phyloP scores from a whole-genome alignment of 1,140 invertebrate species.

The Bombus confusus region DNA sequence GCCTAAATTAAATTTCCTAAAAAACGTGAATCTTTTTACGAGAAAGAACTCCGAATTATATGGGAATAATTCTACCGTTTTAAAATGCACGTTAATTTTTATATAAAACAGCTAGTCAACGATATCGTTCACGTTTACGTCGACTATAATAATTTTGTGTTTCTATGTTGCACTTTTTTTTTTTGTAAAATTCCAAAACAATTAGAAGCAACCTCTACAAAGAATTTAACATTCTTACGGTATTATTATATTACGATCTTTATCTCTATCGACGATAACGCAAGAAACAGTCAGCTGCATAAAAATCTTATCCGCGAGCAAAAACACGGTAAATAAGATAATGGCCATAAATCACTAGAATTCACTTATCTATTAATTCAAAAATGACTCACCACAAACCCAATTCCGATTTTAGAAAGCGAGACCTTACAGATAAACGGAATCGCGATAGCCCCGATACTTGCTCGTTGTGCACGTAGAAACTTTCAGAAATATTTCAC shows the following conservation, averaged over 20 bases:
- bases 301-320: not conserved
- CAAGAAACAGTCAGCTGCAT: not conserved
- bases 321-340: slow-evolving; percentile 31
- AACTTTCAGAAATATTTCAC: not conserved
- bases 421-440: slow-evolving; percentile 2
- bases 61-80: too few relatives aligned
- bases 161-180: not conserved
- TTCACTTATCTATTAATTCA: slow-evolving; percentile 24
- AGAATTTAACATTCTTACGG: not conserved
- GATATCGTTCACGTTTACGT: too few relatives aligned
- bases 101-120: too few relatives aligned
- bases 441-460: not conserved
- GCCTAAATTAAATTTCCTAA: too few relatives aligned
- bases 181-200: too few relatives aligned
- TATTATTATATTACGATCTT: not conserved
- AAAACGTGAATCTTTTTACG: too few relatives aligned
- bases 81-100: too few relatives aligned
- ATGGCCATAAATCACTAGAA: slow-evolving; percentile 17
- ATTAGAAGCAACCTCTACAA: not conserved
- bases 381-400: slow-evolving; percentile 9
- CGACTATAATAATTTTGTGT: too few relatives aligned
- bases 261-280: too few relatives aligned
- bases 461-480: not conserved
- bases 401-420: slow-evolving; percentile 12
- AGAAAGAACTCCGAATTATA: too few relatives aligned